These are phyloP conservation scores for Pyrochroa serraticornis DNA, from an alignment of 2,888 invertebrate species.

Conservation along the genomic window DNA sequence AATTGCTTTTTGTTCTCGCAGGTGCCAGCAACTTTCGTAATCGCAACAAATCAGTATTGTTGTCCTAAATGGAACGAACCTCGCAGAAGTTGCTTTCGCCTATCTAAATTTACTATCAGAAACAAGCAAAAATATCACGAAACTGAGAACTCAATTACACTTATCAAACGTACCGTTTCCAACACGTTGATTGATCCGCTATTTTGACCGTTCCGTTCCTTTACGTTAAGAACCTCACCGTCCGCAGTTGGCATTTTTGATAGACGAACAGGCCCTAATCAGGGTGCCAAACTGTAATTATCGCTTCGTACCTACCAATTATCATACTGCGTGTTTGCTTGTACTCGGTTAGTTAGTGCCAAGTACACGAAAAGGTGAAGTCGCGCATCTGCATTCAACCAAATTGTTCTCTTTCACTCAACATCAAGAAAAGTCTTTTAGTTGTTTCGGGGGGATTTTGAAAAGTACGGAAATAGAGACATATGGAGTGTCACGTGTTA, in stretches of 20 bases:
- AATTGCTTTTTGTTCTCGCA: too few relatives aligned
- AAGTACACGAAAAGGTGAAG: conserved; percentile 40
- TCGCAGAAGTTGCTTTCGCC: too few relatives aligned
- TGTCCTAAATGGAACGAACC: too few relatives aligned
- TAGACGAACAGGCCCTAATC: conserved; percentile 53
- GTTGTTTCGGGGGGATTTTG: neutral
- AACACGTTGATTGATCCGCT: conserved; percentile 45
- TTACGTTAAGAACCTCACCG: conserved; percentile 12
- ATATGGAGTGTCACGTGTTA: conserved; percentile 7
- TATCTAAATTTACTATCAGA: too few relatives aligned
- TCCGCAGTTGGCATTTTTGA: conserved; percentile 41
- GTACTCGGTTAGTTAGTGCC: conserved; percentile 48
- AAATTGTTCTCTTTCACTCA: neutral
- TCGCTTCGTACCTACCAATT: conserved; percentile 47
- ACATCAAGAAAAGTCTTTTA: neutral
- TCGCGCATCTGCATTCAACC: conserved; percentile 44
- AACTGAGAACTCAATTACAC: conserved; percentile 55
- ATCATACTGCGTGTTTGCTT: conserved; percentile 53
- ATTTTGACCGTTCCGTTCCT: conserved; percentile 38
- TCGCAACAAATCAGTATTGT: too few relatives aligned
- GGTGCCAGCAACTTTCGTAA: too few relatives aligned
- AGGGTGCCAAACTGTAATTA: conserved; percentile 52
- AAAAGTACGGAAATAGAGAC: conserved; percentile 8
- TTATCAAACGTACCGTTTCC: conserved; percentile 45
- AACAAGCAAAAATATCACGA: conserved; percentile 46